Evolutionary conservation across 2,113 vertebrate species (phyloP).

Genomic region (Cebus imitator): DNA sequence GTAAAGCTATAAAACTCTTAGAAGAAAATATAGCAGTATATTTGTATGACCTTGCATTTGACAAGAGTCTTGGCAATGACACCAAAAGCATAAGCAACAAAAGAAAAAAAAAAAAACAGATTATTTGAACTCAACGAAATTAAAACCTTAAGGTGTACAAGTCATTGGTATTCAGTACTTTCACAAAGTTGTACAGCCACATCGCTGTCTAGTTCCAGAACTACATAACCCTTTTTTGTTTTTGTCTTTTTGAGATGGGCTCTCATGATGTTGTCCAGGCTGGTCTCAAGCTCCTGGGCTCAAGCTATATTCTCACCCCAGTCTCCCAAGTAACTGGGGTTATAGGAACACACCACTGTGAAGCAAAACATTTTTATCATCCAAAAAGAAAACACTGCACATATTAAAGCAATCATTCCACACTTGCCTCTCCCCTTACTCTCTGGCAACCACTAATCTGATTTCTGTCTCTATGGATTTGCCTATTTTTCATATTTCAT

Average conservation of each 20-base stretch:
- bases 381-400: not conserved
- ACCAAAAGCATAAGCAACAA: not conserved
- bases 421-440: not conserved
- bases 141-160: not conserved
- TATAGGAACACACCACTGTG: not conserved
- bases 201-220: not conserved
- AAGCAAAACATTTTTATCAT: not conserved
- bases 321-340: not conserved
- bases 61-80: not conserved
- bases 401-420: not conserved
- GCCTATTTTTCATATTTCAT: not conserved
- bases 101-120: not conserved
- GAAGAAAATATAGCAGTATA: not conserved
- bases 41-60: not conserved
- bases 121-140: not conserved
- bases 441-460: not conserved
- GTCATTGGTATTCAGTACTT: not conserved
- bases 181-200: not conserved
- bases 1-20: not conserved
- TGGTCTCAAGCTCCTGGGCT: not conserved
- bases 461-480: not conserved
- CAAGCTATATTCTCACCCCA: not conserved
- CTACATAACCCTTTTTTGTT: not conserved
- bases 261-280: not conserved
- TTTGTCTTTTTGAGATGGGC: not conserved